Conservation (phyloP, 2,113 vertebrate genomes). For the Cairina moschata region DNA sequence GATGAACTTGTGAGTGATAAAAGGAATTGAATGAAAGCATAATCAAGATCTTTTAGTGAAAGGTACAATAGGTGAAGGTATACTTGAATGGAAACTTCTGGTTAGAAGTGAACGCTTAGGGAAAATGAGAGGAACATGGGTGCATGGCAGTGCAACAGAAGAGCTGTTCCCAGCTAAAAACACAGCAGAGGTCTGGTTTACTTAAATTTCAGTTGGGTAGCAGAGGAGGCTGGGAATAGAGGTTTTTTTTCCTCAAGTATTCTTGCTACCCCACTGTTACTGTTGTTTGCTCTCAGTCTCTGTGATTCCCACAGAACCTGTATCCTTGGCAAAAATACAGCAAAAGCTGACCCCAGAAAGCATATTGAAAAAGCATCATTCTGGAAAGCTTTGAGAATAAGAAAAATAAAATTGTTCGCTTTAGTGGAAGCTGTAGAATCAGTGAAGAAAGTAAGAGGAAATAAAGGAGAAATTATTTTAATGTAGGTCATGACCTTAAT, state of each 20-base stretch:
- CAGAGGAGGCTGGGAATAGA: not conserved
- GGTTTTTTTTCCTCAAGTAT: not conserved
- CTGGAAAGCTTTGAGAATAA: not conserved
- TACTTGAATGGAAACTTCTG: not conserved
- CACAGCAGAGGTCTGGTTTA: not conserved
- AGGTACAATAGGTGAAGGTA: not conserved
- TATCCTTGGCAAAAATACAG: not conserved
- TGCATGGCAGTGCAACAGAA: not conserved
- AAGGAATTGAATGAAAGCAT: not conserved
- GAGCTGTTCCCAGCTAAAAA: not conserved
- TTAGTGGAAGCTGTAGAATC: not conserved
- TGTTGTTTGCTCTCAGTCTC: not conserved
- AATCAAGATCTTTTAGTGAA: not conserved
- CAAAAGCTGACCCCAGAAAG: not conserved
- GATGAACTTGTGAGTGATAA: not conserved
- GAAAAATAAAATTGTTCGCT: not conserved
- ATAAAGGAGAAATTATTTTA: not conserved
- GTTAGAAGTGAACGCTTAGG: not conserved
- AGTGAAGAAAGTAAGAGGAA: not conserved
- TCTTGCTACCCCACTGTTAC: not conserved
- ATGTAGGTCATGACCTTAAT: not conserved
- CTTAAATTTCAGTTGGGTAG: not conserved
- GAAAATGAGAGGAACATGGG: not conserved
- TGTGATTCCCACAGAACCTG: not conserved
- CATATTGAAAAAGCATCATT: not conserved